Percentiles rank a stretch among this genome's conserved stretches.
phyloP scores from a whole-genome alignment of 2,113 vertebrate species.

The Hippocampus barbouri region DNA sequence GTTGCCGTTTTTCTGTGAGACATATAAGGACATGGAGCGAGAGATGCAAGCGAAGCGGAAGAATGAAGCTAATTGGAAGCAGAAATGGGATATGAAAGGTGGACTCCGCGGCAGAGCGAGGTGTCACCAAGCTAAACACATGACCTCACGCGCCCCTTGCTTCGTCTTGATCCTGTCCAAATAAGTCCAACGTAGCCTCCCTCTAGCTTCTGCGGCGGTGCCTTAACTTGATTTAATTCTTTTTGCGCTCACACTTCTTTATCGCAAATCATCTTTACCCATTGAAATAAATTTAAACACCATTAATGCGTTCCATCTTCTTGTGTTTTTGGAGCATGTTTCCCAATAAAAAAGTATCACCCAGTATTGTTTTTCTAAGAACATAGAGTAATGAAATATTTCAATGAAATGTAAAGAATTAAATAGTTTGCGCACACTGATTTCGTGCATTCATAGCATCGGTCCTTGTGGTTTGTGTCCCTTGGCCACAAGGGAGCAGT shows the following conservation, averaged over 20 bases:
- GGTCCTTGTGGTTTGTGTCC: no score
- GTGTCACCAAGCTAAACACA: conserved; percentile 30
- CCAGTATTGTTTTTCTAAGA: no score
- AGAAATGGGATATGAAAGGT: conserved; percentile 15
- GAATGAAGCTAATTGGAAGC: conserved; percentile 27
- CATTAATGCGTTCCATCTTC: no score
- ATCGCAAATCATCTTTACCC: not conserved
- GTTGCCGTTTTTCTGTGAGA: not conserved
- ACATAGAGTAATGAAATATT: no score
- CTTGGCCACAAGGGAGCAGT: no score
- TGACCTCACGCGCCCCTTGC: conserved; percentile 35
- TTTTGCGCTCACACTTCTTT: not conserved
- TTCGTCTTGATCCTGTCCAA: conserved; percentile 13
- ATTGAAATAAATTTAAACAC: no score
- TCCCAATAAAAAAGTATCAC: no score
- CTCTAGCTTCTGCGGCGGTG: not conserved
- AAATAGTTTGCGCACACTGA: no score
- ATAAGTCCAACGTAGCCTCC: conserved; percentile 32
- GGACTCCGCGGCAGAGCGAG: conserved; percentile 4
- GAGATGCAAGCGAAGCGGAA: conserved; percentile 4
- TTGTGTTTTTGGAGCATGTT: no score
- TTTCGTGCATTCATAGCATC: no score
- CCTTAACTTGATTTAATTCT: not conserved
- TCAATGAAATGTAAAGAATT: no score
- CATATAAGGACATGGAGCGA: conserved; percentile 4